Evolutionary conservation across 2,888 invertebrate species (phyloP), one percentile per base, ranked within the genome.

Genomic region (Lomographa bimaculata): DNA sequence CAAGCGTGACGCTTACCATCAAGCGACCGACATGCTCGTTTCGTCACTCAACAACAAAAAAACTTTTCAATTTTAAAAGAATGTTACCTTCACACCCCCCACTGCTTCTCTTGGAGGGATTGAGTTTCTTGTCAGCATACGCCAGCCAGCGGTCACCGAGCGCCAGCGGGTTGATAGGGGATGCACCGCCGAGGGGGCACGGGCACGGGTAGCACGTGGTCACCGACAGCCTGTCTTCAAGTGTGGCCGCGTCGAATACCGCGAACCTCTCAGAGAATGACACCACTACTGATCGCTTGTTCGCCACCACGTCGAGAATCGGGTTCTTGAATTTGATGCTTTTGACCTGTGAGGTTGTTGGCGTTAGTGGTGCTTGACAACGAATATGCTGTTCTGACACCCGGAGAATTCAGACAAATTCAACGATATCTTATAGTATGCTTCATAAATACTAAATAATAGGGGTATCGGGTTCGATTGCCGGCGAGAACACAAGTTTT

Each of bases 271-370:
- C 98, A 28, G 94, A 91, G 80, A 98, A 98, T 0, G 96, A 94
- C 1, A 97, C 94, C 7, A 96, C 95, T 26, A 98, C 91, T 5
- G 96, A 96, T 43, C 95, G 92, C 59, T 94, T 94, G 85, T 97
- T 98, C n/a, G 96, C 96, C 54, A 95, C 79, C 44, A 98, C 94
- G 71, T 97, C 97, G 61, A 95, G 90, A 32, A 98, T 94, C 1
- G 94, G 94, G 76, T 94, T 96, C 86, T 97, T 97, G 89, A 97
- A 98, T 81, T 97, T 97, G 57, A 97, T 96, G 69, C 94, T 95
- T 76, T 97, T 97, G 7, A 95, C 93, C 91, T 95, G 72, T 26
- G 23, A 17, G 18, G 1, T 14, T 8, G 7, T 7, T 25, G 24
- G 11, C 5, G 24, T 19, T 4, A 21, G 10, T 44, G n/a, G n/a